Conservation (phyloP, 2,888 invertebrate species). For the Eremobia ochroleuca region DNA sequence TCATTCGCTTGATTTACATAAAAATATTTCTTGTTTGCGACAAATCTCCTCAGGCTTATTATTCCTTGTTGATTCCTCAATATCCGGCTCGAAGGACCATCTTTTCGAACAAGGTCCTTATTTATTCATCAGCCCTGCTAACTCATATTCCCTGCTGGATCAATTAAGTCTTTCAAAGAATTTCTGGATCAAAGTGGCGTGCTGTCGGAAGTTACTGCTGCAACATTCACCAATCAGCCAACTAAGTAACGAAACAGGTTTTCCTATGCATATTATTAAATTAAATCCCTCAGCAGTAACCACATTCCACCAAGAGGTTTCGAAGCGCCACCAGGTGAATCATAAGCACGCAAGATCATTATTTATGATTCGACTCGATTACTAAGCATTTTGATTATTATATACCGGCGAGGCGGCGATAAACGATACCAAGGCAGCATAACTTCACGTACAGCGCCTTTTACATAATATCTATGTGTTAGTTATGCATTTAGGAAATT, state of each 20-base stretch:
- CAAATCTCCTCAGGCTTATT: not conserved
- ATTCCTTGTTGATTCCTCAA: constrained; percentile 1
- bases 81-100: constrained; percentile 22
- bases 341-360: constrained; percentile 55
- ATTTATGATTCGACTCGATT: constrained; percentile 57
- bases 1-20: not conserved
- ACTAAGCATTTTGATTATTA: constrained; percentile 48
- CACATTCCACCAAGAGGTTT: constrained; percentile 56
- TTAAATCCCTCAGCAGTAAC: constrained; percentile 29
- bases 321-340: constrained; percentile 59
- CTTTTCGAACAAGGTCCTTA: not conserved
- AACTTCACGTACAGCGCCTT: constrained; percentile 45
- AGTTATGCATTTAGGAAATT: constrained; percentile 39
- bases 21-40: not conserved
- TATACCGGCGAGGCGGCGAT: constrained; percentile 11
- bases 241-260: constrained; percentile 32
- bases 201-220: not conserved
- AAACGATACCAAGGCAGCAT: constrained; percentile 51
- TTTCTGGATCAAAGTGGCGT: not conserved
- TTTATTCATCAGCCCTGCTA: not conserved
- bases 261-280: constrained; percentile 39
- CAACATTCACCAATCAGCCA: constrained; percentile 21
- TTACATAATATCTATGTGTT: constrained; percentile 50
- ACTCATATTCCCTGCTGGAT: not conserved
- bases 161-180: not conserved